phyloP scores from a whole-genome alignment of 1,140 invertebrate species.

The Hirudo medicinalis region DNA sequence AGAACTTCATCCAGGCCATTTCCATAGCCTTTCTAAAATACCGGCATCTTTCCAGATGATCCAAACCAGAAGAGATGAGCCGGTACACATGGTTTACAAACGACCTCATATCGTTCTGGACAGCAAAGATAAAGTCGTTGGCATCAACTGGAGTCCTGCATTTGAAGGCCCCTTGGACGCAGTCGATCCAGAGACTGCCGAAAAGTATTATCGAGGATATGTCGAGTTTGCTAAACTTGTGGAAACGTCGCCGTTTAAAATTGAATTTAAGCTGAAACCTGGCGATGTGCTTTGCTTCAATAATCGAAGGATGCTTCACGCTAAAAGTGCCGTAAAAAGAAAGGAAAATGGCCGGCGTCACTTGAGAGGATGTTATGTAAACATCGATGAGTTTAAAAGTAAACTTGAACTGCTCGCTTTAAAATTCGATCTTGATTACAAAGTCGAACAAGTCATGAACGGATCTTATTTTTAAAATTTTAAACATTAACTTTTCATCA shows the following conservation, averaged over 20 bases:
- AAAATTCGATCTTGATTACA: conserved; percentile 25
- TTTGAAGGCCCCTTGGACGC: conserved; percentile 35
- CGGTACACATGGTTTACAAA: conserved; percentile 34
- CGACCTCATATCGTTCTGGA: conserved; percentile 32
- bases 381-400: conserved; percentile 37
- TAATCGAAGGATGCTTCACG: conserved; percentile 36
- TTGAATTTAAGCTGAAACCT: conserved; percentile 27
- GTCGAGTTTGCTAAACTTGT: conserved; percentile 31
- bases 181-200: conserved; percentile 27
- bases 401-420: conserved; percentile 26
- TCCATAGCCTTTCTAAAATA: conserved; percentile 28
- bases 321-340: conserved; percentile 18
- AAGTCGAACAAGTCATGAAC: conserved; percentile 30
- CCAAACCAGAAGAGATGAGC: conserved; percentile 31
- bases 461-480: conserved; percentile 27
- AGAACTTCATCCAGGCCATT: conserved; percentile 28
- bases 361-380: conserved; percentile 35
- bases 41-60: conserved; percentile 38
- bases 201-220: conserved; percentile 33
- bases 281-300: conserved; percentile 35
- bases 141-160: conserved; percentile 34
- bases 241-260: conserved; percentile 25
- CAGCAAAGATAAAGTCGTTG: conserved; percentile 27
- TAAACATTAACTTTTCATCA: background rate
- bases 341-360: conserved; percentile 30